phyloP scores from a whole-genome alignment of 2,113 vertebrate species.

The Mastomys natalensis region DNA sequence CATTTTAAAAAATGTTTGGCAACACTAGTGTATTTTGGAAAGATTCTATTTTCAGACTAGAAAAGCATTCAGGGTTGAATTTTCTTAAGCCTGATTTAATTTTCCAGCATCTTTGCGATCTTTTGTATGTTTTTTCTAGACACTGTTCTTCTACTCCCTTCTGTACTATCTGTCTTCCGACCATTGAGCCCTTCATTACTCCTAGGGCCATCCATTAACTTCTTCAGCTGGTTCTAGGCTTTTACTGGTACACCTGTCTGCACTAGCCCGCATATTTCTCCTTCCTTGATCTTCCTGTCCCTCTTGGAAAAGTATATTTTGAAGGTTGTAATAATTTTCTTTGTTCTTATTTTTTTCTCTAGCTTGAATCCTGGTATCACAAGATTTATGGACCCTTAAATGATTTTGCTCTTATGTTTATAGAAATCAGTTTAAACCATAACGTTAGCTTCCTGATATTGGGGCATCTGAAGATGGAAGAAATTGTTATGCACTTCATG shows the following conservation, averaged over 20 bases:
- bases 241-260: too few relatives aligned
- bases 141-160: neutral
- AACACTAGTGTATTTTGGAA: neutral
- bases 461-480: neutral
- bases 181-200: neutral
- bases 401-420: neutral
- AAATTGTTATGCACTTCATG: neutral
- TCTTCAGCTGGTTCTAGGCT: neutral
- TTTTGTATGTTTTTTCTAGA: neutral
- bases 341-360: slow-evolving; percentile 1
- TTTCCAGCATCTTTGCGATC: neutral
- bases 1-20: slow-evolving; percentile 4
- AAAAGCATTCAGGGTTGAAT: neutral
- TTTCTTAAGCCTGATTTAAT: neutral
- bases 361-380: neutral
- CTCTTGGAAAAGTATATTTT: neutral
- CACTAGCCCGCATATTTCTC: neutral
- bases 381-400: neutral
- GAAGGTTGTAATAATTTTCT: neutral
- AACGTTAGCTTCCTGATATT: neutral
- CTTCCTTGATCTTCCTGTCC: neutral
- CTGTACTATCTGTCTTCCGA: neutral
- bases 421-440: neutral
- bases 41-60: neutral
- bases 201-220: neutral